Evolutionary conservation across 2,888 invertebrate species (phyloP).

Genomic region (Scaptomyza polygonia): DNA sequence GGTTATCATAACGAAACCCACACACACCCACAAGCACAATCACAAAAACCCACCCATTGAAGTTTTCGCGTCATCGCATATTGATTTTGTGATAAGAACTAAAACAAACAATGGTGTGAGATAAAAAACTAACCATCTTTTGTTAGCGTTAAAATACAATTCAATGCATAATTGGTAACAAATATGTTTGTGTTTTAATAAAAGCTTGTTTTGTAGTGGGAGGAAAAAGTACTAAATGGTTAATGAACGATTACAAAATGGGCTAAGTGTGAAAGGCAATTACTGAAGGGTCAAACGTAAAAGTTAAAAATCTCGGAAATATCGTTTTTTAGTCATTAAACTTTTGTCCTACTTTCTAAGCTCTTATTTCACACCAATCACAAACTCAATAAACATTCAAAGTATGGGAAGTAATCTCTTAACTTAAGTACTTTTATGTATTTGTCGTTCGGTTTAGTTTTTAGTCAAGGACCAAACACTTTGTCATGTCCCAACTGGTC

Average conservation of each 20-base stretch:
- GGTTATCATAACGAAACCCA: constrained; percentile 51
- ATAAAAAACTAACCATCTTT: constrained; percentile 3
- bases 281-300: background rate
- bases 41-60: constrained; percentile 11
- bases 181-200: constrained; percentile 51
- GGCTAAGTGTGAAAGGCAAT: background rate
- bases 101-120: constrained; percentile 22
- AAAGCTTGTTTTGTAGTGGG: constrained; percentile 27
- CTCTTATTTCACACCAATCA: background rate
- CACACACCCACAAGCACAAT: background rate
- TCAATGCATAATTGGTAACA: constrained; percentile 69
- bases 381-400: constrained; percentile 17
- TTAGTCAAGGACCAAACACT: constrained; percentile 48
- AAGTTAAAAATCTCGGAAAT: background rate
- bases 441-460: background rate
- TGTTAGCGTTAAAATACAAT: constrained; percentile 54
- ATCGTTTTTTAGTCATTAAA: too few species aligned
- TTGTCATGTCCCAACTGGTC: constrained; percentile 39
- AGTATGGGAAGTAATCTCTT: background rate
- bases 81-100: constrained; percentile 71
- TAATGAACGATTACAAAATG: background rate
- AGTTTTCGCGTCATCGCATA: constrained; percentile 67
- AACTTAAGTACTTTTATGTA: background rate
- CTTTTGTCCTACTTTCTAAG: background rate
- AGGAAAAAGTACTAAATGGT: constrained; percentile 1